phyloP scores from a whole-genome alignment of 2,888 invertebrate genomes.

The Idaea straminata region DNA sequence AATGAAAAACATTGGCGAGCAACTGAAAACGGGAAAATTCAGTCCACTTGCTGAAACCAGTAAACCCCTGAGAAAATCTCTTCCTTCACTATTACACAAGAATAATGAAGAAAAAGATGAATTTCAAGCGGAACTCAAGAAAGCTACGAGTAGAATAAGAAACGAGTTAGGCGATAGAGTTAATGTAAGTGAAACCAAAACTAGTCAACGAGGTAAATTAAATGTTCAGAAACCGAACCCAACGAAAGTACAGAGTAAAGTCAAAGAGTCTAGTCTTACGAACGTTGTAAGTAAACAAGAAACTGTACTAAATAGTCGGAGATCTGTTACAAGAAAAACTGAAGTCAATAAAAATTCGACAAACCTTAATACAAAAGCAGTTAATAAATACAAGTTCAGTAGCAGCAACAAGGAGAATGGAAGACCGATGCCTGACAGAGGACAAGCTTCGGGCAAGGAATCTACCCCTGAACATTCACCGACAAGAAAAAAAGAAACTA shows the following conservation, averaged over 20 bases:
- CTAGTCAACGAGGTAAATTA: conserved; percentile 69
- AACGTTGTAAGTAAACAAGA: conserved; percentile 43
- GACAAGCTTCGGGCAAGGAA: conserved; percentile 82
- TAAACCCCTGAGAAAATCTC: conserved; percentile 75
- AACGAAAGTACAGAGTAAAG: conserved; percentile 72
- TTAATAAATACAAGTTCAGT: conserved; percentile 50
- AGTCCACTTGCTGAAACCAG: conserved; percentile 56
- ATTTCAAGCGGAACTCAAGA: conserved; percentile 76
- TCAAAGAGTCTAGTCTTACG: conserved; percentile 75
- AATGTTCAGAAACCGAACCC: conserved; percentile 60
- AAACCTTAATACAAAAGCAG: conserved; percentile 40
- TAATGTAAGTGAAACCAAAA: conserved; percentile 70
- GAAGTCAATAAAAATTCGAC: conserved; percentile 52
- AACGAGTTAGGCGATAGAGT: conserved; percentile 70
- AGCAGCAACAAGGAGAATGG: conserved; percentile 56
- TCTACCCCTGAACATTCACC: conserved; percentile 82
- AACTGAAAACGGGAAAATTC: conserved; percentile 53
- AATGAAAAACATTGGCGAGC: conserved; percentile 59
- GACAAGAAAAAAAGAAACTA: conserved; percentile 56
- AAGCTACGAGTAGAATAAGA: conserved; percentile 76
- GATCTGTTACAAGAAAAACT: conserved; percentile 56
- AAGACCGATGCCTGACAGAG: conserved; percentile 67
- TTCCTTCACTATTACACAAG: conserved; percentile 74
- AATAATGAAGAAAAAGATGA: conserved; percentile 78
- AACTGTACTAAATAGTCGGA: conserved; percentile 46